Evolutionary conservation across 2,888 invertebrate species (phyloP), one percentile per base, ranked within the genome.

Genomic region (Cynaeus angustus): DNA sequence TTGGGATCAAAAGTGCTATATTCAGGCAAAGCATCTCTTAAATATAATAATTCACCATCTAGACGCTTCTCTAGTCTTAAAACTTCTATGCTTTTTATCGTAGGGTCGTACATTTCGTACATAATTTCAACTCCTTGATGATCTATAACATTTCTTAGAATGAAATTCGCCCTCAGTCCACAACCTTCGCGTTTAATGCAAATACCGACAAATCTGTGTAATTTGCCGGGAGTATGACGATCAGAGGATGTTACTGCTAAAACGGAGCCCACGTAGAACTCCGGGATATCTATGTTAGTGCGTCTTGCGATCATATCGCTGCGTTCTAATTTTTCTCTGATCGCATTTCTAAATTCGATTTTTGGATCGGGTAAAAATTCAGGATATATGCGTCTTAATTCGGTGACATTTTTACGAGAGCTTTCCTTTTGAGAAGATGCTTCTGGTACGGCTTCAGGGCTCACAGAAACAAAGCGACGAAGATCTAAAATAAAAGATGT

Each of bases 211-310:
- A 98, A 97, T 81, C 91, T 89, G 79, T 91, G 95, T 0, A 89
- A 87, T 86, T 97, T 97, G 50, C 92, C 93, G 26, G 94, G 91
- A 1, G 96, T 90, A 87, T 96, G 94, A 3, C 88, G 89, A 84
- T 98, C 97, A 0, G 97, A 91, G 72, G 92, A 91, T 1, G 93
- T 94, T 0, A 98, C 96, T 30, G 96, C 94, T 81, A 99, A 77
- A 69, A 98, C 91, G 26, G 95, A 94, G 9, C 98, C 99, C 79
- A 98, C 98, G 88, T 98, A 99, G 87, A 99, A 99, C 84, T 99
- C 98, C 0, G 99, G 99, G 73, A 99, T 93, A 81, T 95, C 93
- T 72, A 99, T 88, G 71, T 92, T 88, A 56, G 85, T 86, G 76
- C 98, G 88, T 67, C 99, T 88, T 68, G 91, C 90, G 28, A 99